These are phyloP conservation scores for Spisula solida DNA, from an alignment of 2,888 invertebrate species.

Conservation along the genomic window DNA sequence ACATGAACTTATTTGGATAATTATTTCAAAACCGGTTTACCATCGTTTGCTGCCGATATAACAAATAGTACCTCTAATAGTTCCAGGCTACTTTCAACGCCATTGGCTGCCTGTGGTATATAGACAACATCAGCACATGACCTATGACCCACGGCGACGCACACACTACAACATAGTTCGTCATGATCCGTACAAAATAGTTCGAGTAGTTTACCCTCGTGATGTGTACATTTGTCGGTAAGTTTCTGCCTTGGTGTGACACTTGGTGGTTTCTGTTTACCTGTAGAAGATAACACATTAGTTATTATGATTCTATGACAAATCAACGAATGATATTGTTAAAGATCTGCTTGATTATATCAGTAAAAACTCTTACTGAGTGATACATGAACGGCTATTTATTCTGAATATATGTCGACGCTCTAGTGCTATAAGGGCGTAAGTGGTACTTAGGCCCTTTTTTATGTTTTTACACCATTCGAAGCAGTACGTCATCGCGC, in stretches of 20 bases:
- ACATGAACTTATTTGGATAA: no score
- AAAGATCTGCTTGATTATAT: no score
- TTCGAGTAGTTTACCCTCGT: constrained; percentile 65
- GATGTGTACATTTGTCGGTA: constrained; percentile 62
- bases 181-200: constrained; percentile 68
- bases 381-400: no score
- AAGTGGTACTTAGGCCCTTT: no score
- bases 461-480: no score
- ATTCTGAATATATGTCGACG: no score
- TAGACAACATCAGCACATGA: constrained; percentile 62
- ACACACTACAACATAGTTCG: constrained; percentile 68
- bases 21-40: no score
- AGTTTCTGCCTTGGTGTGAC: constrained; percentile 54
- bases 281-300: constrained; percentile 24
- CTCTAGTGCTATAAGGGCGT: no score
- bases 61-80: constrained; percentile 51
- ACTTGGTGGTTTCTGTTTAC: constrained; percentile 50
- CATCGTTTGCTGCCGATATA: no score
- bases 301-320: not conserved
- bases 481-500: no score
- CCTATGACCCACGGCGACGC: constrained; percentile 68
- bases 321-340: not conserved
- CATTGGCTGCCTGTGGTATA: constrained; percentile 66
- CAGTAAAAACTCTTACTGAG: no score
- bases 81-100: constrained; percentile 67